These are phyloP conservation scores for Cydia strobilella DNA, from an alignment of 1,140 invertebrate species.

Conservation along the genomic window DNA sequence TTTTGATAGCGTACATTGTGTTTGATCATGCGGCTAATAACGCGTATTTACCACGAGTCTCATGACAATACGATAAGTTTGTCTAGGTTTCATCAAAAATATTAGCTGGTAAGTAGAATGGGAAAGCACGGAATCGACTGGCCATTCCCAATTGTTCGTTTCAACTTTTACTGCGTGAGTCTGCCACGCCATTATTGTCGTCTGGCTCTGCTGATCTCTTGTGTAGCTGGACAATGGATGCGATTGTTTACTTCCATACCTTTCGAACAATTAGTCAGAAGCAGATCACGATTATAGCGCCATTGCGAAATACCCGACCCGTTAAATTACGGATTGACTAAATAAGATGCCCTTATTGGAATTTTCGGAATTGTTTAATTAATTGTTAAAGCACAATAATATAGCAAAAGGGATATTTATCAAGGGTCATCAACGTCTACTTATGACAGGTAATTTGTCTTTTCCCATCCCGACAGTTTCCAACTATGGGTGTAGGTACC, in stretches of 20 bases:
- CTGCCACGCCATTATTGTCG: constrained; percentile 42
- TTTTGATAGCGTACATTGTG: neutral
- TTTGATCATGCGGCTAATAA: neutral
- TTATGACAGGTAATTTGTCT: neutral
- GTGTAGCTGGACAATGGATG: constrained; percentile 52
- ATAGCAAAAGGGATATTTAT: neutral
- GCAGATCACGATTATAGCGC: constrained; percentile 46
- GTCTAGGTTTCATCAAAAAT: constrained; percentile 11
- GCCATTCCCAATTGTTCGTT: constrained; percentile 57
- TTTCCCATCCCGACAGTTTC: neutral
- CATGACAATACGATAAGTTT: neutral
- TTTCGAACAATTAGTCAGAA: constrained; percentile 52
- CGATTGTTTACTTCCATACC: constrained; percentile 54
- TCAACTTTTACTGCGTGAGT: constrained; percentile 58
- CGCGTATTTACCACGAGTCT: neutral
- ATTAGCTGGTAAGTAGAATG: constrained; percentile 46
- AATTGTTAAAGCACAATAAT: neutral
- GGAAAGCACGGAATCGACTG: constrained; percentile 62
- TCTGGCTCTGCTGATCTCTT: constrained; percentile 44
- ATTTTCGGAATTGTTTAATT: neutral
- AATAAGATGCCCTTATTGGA: constrained; percentile 16
- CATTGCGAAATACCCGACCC: constrained; percentile 23
- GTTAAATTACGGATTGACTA: constrained; percentile 10
- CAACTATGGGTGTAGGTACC: no score
- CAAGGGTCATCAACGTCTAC: neutral